Conservation (phyloP, 2,888 invertebrate species). For the Epsilonema sp. region DNA sequence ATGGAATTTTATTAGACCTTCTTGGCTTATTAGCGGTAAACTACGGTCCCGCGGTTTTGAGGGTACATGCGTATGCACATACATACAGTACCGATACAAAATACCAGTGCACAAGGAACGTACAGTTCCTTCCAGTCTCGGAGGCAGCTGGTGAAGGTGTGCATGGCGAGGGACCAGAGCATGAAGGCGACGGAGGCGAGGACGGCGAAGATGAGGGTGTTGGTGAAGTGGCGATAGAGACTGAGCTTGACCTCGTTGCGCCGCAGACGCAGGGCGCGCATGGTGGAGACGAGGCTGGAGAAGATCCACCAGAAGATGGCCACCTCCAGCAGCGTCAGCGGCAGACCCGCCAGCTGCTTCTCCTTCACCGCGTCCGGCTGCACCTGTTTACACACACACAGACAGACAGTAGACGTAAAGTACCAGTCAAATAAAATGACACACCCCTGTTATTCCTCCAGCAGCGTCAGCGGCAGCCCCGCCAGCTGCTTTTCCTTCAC, state of each 20-base stretch:
- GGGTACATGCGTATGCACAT: too few relatives aligned
- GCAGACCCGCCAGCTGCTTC: constrained; percentile 56
- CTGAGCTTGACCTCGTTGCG: constrained; percentile 72
- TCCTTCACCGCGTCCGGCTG: constrained; percentile 25
- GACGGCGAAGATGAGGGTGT: constrained; percentile 72
- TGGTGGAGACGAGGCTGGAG: constrained; percentile 56
- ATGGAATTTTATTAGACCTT: too few relatives aligned
- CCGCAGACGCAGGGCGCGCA: constrained; percentile 60
- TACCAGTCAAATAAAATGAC: too few relatives aligned
- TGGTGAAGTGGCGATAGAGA: constrained; percentile 77
- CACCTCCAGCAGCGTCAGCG: constrained; percentile 57
- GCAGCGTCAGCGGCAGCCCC: too few relatives aligned
- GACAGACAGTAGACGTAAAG: too few relatives aligned
- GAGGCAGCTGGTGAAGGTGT: constrained; percentile 50
- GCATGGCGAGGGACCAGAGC: constrained; percentile 69
- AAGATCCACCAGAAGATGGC: constrained; percentile 51
- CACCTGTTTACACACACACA: too few relatives aligned
- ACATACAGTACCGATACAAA: too few relatives aligned
- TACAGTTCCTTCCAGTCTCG: constrained; percentile 65
- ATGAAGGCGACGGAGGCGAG: constrained; percentile 68
- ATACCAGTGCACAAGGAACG: too few relatives aligned
- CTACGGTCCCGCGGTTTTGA: too few relatives aligned
- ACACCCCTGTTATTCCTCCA: too few relatives aligned
- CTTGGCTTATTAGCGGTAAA: too few relatives aligned
- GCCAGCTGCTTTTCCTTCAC: too few relatives aligned